Evolutionary conservation across 2,113 vertebrate genomes (phyloP), one percentile per base, ranked within the genome.

Genomic region (Lamprotornis superbus): DNA sequence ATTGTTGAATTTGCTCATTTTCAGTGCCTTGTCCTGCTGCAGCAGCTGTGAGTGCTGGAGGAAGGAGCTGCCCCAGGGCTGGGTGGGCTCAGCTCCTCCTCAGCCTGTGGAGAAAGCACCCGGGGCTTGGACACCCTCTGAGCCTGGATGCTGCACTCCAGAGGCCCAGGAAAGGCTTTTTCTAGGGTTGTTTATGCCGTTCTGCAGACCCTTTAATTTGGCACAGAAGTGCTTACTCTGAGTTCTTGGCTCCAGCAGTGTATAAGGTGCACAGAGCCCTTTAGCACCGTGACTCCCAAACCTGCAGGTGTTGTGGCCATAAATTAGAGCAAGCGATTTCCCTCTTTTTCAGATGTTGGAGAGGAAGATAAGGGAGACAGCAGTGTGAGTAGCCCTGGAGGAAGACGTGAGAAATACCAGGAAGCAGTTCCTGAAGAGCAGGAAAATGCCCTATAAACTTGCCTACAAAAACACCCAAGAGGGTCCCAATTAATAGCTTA

Each of bases 171-270:
- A 67, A 28, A 37, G 53, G 50, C 15, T 8, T 63, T 83, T 42
- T 25, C 25, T 39, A 6, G 33, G 23, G 27, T 3, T 11, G 10
- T 53, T 37, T 17, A 2, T 46, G 39, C 64, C 49, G 2, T 7
- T 44, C 39, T 25, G 3, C 21, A 37, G 46, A 18, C 1, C 7
- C 57, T 86, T 65, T 40, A 10, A 11, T 70, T 44, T 21, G 27
- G 3, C 22, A 11, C 2, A 0, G 11, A 20, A 25, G 16, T 9
- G 6, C 8, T 50, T 25, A 6, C 30, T 65, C 27, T 52, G 49
- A 17, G 44, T 11, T 49, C 47, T 24, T 35, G 60, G 17, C 40
- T 50, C 61, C 60, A 56, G 0, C 37, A 30, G 0, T 18, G 65
- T 18, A 2, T 5, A 3, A 42, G 22, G 37, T 55, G 57, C 40